Evolutionary conservation across 2,888 invertebrate genomes (phyloP).

Genomic region (Diogma glabrata): DNA sequence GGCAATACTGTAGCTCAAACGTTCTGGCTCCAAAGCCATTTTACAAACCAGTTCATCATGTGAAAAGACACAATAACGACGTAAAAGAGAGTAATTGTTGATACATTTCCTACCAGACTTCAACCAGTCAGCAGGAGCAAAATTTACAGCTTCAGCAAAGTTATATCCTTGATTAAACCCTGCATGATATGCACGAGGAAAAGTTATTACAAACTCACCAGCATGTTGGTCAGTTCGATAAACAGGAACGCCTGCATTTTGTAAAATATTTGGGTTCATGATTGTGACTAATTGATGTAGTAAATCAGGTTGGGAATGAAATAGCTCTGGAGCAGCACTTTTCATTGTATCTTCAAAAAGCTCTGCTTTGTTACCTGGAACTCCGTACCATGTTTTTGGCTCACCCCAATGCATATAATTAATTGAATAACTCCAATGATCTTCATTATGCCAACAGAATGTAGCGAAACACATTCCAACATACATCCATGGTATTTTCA

Average conservation of each 20-base stretch:
- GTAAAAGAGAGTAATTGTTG: conserved; percentile 80
- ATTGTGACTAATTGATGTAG: conserved; percentile 97
- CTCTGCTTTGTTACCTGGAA: conserved; percentile 85
- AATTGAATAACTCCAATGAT: conserved; percentile 99
- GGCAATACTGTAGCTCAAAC: conserved; percentile 77
- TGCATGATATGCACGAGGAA: conserved; percentile 97
- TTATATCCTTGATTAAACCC: conserved; percentile 99
- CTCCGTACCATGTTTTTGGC: conserved; percentile 93
- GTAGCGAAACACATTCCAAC: conserved; percentile 99
- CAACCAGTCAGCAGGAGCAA: conserved; percentile 98
- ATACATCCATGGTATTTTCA: conserved; percentile 99
- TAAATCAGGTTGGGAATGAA: conserved; percentile 90
- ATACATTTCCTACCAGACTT: conserved; percentile 91
- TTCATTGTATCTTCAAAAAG: conserved; percentile 93
- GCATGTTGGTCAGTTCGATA: conserved; percentile 90
- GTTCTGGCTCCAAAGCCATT: conserved; percentile 82
- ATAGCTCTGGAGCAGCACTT: conserved; percentile 91
- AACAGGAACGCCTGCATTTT: conserved; percentile 67
- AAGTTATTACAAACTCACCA: conserved; percentile 99
- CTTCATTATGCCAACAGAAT: conserved; percentile 99
- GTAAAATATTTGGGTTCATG: conserved; percentile 93
- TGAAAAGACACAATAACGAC: conserved; percentile 95
- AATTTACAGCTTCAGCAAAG: conserved; percentile 99
- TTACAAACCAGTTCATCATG: conserved; percentile 97
- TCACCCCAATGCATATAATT: conserved; percentile 99